phyloP scores from a whole-genome alignment of 2,888 invertebrate species.

The Dicyrtoma fusca region DNA sequence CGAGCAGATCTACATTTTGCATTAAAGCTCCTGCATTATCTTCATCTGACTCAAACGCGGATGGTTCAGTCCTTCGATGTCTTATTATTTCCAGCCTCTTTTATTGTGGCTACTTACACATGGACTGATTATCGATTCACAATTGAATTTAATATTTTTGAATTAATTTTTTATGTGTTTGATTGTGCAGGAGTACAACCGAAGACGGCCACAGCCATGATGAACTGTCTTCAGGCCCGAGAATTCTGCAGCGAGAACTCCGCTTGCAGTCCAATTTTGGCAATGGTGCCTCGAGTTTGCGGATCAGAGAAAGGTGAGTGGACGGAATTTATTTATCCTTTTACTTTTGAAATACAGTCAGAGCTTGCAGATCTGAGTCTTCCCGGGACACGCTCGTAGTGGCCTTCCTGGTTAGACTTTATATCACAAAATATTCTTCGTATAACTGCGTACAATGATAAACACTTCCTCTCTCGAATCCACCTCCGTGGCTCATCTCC shows the following conservation, averaged over 20 bases:
- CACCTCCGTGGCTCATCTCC: no score
- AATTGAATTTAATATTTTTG: background rate
- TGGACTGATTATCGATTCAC: no score
- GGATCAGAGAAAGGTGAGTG: conserved; percentile 86
- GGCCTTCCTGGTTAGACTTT: no score
- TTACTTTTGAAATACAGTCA: no score
- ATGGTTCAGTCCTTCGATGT: background rate
- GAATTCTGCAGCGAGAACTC: conserved; percentile 88
- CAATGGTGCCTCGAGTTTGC: conserved; percentile 88
- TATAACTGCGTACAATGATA: no score
- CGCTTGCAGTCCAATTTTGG: conserved; percentile 85
- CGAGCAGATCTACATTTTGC: background rate
- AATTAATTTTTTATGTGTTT: conserved; percentile 21
- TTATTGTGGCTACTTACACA: background rate
- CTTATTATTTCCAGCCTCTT: background rate
- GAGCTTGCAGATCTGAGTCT: no score
- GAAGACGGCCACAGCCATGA: conserved; percentile 76
- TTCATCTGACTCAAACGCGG: no score
- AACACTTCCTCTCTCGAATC: no score
- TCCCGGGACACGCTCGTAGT: no score
- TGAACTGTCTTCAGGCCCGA: conserved; percentile 85
- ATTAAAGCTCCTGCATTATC: no score
- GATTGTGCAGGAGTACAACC: conserved; percentile 72
- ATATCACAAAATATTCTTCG: no score
- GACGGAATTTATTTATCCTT: background rate